Evolutionary conservation across 1,140 invertebrate genomes (phyloP).

Genomic region (Melipona quadrifasciata): DNA sequence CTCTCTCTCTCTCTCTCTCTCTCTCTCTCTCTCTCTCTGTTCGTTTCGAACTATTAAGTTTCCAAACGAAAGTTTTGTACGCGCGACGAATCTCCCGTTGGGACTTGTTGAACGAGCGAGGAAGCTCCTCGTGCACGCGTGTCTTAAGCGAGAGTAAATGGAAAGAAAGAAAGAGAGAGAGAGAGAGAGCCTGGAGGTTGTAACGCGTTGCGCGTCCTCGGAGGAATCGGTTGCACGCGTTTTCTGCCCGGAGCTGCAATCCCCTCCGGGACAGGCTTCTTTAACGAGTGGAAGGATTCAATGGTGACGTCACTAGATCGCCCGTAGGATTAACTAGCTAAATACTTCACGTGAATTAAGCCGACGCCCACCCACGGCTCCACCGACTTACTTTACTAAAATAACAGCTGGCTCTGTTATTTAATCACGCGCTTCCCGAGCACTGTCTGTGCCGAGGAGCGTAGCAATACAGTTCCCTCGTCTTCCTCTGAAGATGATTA

Average conservation of each 20-base stretch:
- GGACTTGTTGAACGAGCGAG: not conserved
- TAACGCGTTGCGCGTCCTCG: not conserved
- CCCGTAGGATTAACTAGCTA: slow-evolving; percentile 72
- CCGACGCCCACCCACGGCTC: slow-evolving; percentile 68
- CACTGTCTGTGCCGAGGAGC: slow-evolving; percentile 9
- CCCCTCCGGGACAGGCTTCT: slow-evolving; percentile 11
- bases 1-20: not conserved
- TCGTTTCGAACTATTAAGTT: slow-evolving; percentile 46
- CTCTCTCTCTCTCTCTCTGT: not conserved
- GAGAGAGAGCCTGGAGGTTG: no score
- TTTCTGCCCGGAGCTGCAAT: not conserved
- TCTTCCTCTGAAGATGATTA: not conserved
- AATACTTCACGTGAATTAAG: slow-evolving; percentile 76
- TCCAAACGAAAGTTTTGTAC: slow-evolving; percentile 40
- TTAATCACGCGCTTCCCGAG: slow-evolving; percentile 40
- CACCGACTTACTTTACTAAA: slow-evolving; percentile 70
- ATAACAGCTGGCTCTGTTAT: slow-evolving; percentile 69
- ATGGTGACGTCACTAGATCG: slow-evolving; percentile 73
- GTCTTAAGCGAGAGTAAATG: not conserved
- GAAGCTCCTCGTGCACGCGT: not conserved
- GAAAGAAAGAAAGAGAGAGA: no score
- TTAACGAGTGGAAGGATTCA: slow-evolving; percentile 55
- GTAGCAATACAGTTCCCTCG: slow-evolving; percentile 12
- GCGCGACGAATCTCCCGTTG: not conserved
- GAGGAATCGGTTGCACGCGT: slow-evolving; percentile 6